Base-by-base conservation (phyloP, 2,113 vertebrate species). In the Eulacestoma nigropectus region DNA sequence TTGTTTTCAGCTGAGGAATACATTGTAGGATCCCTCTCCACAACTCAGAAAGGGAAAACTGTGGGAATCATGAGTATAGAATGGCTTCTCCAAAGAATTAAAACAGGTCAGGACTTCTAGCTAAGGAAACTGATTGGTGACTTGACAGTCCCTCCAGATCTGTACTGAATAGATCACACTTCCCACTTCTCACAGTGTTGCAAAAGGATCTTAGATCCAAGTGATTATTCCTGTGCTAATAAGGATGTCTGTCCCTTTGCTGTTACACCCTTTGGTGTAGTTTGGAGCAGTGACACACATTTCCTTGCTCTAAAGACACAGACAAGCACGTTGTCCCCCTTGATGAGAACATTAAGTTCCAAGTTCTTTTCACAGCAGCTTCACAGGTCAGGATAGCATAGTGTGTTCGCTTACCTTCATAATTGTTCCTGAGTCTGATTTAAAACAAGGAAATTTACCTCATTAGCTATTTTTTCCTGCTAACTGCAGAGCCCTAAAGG, bases 61-160 rank as follows among this genome's bases (percentile, higher is more conserved):
- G 33, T 42, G 44, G 9, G 23, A 37, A 39, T 42, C 12, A 29
- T 1, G 1, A 4, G 0, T 5, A 7, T 1, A 16, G 39, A 55
- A 35, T 16, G 41, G 19, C 49, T 60, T 59, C 53, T 46, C 42
- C 46, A 52, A 46, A 62, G 37, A 81, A 35, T 65, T 62, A 33
- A 17, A 42, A 52, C 27, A 33, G 11, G 14, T 52, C 17, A 42
- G 32, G 52, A 21, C 20, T n/a, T 50, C 9, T 6, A 42, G 64
- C 46, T 49, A 22, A 64, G 69, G 47, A 55, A 84, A 46, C 23
- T 53, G 33, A 41, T 52, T 18, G 16, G 19, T 19, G 3, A 6
- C 9, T 18, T 1, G 21, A 73, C n/a, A n/a, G n/a, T 84, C 67
- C 3, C 33, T 53, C 25, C 63, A n/a, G n/a, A 39, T 18, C 12